Base-by-base conservation (phyloP, 1,140 invertebrate species). In the Drosophila bifasciata region DNA sequence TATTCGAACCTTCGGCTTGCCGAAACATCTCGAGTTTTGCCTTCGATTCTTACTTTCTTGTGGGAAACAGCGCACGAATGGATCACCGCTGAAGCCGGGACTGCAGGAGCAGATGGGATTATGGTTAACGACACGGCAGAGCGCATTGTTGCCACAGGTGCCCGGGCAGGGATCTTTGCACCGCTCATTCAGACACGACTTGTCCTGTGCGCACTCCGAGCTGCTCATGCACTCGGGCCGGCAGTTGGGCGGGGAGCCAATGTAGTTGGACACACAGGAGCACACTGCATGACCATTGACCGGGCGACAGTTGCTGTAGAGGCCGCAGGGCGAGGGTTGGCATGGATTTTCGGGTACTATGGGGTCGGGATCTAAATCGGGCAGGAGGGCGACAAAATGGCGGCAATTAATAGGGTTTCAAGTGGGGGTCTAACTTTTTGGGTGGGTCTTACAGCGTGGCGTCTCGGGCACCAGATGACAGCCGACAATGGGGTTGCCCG, bases 101-200 rank as follows among this genome's bases (percentile, higher is more conserved):
- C 93, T 93, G 91, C 96, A 97, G 83, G 93, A 94, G 91, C 96
- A 97, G 60, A 96, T 94, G 23, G 96, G 94, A 79, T 95, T 95
- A 78, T 96, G 96, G 85, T 95, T 96, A 15, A 96, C 93, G 17
- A 96, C 95, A 39, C 93, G 93, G 89, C 96, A 96, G 69, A 94
- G 93, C 1, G 95, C 96, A 90, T 96, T 95, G 19, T 93, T 91
- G 16, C 95, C 95, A 85, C 96, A 96, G n/a, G 94, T 93, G 48
- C 94, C 94, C 11, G 93, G 92, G 85, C 96, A 97, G 50, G 96
- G 96, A 92, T 96, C 95, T 76, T 93, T 92, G 90, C 96, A 97
- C 92, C 94, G 95, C 68, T 94, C 93, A 79, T 96, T 95, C 41
- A 95, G 93, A 76, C 96, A 96, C 41, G 95, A 94, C 75, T 92